Conservation (phyloP, 2,888 invertebrate genomes). For the Chrysina gloriosa region DNA sequence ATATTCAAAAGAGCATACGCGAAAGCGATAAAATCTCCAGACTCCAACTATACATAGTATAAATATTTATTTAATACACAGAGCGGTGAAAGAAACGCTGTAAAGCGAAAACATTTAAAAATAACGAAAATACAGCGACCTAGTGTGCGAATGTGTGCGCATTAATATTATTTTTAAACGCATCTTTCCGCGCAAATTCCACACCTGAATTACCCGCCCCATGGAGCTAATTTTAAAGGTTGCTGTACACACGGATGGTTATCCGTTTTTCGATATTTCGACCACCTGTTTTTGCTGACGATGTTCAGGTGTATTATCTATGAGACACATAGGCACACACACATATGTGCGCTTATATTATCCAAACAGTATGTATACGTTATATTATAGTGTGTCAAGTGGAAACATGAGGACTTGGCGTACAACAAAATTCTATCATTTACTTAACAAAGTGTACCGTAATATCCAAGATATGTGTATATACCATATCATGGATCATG, state of each 20-base stretch:
- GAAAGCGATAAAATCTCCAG: conserved; percentile 27
- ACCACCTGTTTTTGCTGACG: conserved; percentile 26
- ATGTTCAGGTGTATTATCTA: background rate
- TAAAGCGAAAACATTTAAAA: conserved; percentile 34
- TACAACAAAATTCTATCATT: no score
- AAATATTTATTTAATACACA: conserved; percentile 25
- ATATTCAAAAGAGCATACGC: conserved; percentile 13
- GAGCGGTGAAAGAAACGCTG: conserved; percentile 14
- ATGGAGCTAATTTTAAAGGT: conserved; percentile 30
- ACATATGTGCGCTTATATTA: no score
- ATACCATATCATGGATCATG: no score
- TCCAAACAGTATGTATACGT: no score
- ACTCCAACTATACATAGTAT: background rate
- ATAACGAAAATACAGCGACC: conserved; percentile 10
- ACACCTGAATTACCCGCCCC: conserved; percentile 29
- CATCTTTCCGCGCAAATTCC: conserved; percentile 34
- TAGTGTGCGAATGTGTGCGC: conserved; percentile 15
- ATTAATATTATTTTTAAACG: conserved; percentile 31
- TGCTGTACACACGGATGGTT: conserved; percentile 28
- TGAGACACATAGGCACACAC: no score
- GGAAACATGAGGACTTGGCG: no score
- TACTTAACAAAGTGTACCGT: no score
- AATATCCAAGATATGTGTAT: no score
- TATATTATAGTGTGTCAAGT: no score
- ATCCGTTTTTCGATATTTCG: conserved; percentile 30